These are phyloP conservation scores for Zoanthus solanderi DNA, from an alignment of 92 coral and sea anemone genomes.

Conservation along the genomic window DNA sequence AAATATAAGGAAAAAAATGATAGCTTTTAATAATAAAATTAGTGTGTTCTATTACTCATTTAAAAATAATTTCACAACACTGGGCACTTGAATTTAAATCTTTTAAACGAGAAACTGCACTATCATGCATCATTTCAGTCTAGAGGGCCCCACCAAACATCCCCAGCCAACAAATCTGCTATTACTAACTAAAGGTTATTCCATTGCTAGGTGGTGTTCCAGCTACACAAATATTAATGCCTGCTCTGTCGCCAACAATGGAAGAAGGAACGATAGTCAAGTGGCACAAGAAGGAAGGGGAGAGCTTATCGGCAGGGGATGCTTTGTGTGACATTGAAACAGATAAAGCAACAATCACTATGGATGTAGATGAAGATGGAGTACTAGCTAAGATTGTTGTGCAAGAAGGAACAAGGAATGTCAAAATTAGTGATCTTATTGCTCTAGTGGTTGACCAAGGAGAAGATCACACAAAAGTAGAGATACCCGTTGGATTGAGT, in stretches of 20 bases:
- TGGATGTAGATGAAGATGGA: constrained; percentile 92
- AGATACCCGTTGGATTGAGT: constrained; percentile 60
- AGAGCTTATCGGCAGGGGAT: constrained; percentile 75
- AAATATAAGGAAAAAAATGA: too few relatives aligned
- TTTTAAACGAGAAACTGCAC: too few relatives aligned
- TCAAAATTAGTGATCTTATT: constrained; percentile 77
- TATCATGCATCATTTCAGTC: too few relatives aligned
- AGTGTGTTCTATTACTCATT: too few relatives aligned
- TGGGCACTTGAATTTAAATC: too few relatives aligned
- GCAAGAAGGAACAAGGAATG: constrained; percentile 76
- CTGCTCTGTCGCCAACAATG: constrained; percentile 93
- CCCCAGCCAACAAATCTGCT: too few relatives aligned
- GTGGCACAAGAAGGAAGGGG: constrained; percentile 90
- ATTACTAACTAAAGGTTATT: too few relatives aligned
- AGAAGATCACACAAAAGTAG: constrained; percentile 77
- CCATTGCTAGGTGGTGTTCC: constrained; percentile 44
- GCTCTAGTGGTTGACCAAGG: constrained; percentile 88
- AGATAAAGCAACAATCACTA: constrained; percentile 85
- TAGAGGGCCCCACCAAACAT: too few relatives aligned
- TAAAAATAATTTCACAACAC: too few relatives aligned
- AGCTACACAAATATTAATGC: constrained; percentile 86
- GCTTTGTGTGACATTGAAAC: constrained; percentile 93
- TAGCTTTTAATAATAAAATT: too few relatives aligned
- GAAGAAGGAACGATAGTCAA: constrained; percentile 87
- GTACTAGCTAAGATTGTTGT: constrained; percentile 82